These are phyloP conservation scores for Pachycephala philippinensis DNA, from an alignment of 2,113 vertebrate genomes.

Conservation along the genomic window DNA sequence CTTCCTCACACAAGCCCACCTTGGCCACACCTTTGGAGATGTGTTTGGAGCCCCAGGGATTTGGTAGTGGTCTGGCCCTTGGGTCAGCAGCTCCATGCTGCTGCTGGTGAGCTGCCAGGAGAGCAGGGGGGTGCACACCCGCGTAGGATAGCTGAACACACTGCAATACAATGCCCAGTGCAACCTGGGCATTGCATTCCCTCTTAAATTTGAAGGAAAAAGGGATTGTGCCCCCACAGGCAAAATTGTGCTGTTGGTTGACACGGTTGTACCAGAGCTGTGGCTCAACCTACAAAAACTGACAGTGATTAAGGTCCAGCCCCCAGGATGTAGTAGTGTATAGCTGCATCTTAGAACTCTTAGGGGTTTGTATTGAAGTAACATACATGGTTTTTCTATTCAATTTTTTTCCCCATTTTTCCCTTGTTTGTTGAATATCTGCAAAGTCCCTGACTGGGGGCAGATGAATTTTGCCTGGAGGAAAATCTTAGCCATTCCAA, in stretches of 20 bases:
- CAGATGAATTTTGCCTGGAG: background rate
- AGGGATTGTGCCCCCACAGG: background rate
- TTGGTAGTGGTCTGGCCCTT: accelerated
- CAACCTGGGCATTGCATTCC: background rate
- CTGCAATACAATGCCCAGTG: background rate
- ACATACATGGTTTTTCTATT: background rate
- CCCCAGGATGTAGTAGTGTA: background rate
- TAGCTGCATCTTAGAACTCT: background rate
- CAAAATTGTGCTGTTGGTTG: background rate
- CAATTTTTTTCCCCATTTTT: background rate
- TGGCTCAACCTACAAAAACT: background rate
- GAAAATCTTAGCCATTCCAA: background rate
- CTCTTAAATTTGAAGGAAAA: background rate
- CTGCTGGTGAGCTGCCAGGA: no score
- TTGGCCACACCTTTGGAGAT: background rate
- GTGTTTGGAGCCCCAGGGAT: background rate
- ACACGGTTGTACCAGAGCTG: background rate
- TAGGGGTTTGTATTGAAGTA: background rate
- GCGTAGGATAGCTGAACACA: accelerated
- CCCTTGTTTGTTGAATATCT: background rate
- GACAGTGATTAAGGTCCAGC: background rate
- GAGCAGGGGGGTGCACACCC: accelerated
- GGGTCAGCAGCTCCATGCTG: background rate
- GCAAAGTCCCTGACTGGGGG: background rate
- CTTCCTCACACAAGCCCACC: background rate